Evolutionary conservation across 2,113 vertebrate genomes (phyloP).

Genomic region (Toxostoma redivivum): DNA sequence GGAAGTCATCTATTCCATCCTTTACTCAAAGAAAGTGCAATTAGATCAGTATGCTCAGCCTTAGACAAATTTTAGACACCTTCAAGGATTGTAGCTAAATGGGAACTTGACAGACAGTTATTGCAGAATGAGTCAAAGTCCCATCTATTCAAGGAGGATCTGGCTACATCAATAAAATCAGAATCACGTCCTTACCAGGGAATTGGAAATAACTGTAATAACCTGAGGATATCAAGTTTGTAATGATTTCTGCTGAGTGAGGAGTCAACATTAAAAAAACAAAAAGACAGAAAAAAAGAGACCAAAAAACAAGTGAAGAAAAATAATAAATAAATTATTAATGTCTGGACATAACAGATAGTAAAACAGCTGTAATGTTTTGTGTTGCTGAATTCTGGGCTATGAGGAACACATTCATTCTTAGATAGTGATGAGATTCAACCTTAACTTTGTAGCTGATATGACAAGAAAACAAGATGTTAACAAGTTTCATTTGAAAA

Average conservation of each 20-base stretch:
- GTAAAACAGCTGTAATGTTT: not conserved
- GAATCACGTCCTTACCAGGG: not conserved
- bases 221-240: not conserved
- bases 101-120: not conserved
- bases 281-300: not conserved
- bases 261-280: not conserved
- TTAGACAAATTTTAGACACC: not conserved
- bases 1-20: not conserved
- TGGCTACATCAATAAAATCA: not conserved
- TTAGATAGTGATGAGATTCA: not conserved
- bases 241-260: not conserved
- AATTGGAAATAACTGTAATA: not conserved
- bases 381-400: not conserved
- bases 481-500: not conserved
- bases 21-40: not conserved
- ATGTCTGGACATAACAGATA: not conserved
- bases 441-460: not conserved
- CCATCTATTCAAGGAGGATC: not conserved
- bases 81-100: not conserved
- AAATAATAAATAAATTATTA: not conserved
- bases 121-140: not conserved
- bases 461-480: not conserved
- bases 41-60: not conserved
- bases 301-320: not conserved
- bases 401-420: not conserved